Evolutionary conservation across 2,888 invertebrate species (phyloP), one percentile per base, ranked within the genome.

Genomic region (Nomada lathburiana): DNA sequence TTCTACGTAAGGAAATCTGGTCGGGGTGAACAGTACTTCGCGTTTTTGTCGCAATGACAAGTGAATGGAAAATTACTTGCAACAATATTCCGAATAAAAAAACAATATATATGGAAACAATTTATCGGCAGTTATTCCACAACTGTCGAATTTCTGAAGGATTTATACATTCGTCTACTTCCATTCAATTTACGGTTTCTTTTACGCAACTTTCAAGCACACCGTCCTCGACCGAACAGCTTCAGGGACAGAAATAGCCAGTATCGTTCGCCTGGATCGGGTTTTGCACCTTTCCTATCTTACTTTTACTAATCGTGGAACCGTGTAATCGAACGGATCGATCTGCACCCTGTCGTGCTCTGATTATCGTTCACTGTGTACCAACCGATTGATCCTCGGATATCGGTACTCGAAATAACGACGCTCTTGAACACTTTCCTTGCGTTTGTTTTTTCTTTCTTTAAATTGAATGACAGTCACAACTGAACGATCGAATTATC

Each of bases 321-420:
- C 70, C 70, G 52, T 71, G 67, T 68, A 75, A 80, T 80, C 62
- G 67, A 80, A 81, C 52, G 50, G 62, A 53, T 80, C 82, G 70
- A 80, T 76, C 59, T 11, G 26, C 52, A 2, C 44, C n/a, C 42
- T 23, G 62, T 52, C 68, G 47, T 53, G 76, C 63, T 62, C 71
- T 47, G 75, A 75, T 80, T 71, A 79, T 68, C 74, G 36, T 64
- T 55, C 47, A 69, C 73, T 29, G 68, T 57, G 52, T n/a, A n/a
- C 53, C 79, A n/a, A 16, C 47, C 79, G 20, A 80, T 80, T 57
- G 67, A 67, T 71, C 71, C 62, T 42, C 44, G 16, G 4, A 57
- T 53, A 53, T 55, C 29, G 44, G 47, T 13, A 29, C 55, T 50
- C 47, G 52, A 26, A 55, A 69, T 36, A 23, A 44, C 47, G 36